Evolutionary conservation across 2,113 vertebrate genomes (phyloP), one percentile per base, ranked within the genome.

Genomic region (Aix galericulata): DNA sequence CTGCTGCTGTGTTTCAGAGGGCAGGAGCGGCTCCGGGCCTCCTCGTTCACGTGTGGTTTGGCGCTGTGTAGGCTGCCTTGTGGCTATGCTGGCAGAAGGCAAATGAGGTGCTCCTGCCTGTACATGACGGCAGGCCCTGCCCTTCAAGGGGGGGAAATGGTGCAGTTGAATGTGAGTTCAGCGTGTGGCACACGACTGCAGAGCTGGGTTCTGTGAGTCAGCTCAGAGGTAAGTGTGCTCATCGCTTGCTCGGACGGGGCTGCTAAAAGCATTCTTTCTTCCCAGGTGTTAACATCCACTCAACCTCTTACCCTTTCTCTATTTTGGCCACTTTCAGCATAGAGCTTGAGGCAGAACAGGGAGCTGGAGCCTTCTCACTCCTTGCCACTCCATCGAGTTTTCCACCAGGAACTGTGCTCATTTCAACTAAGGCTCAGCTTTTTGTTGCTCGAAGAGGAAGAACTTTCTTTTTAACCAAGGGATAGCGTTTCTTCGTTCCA

Each of bases 261-360:
- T 48, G 52, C 7, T 8, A 6, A 67, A 5, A 9, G 16, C 69
- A 42, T 38, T 83, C 0, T 78, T 62, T 60, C 13, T 86, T 77
- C 25, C 53, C 64, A 84, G 52, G 48, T 68, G 58, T 46, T 63
- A 75, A 58, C 29, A 82, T 6, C 36, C 29, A 11, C 50, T 80
- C 46, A 40, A 17, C 16, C 58, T 86, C 16, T 85, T 63, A 63
- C 26, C 31, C 40, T 72, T 63, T 72, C 53, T 93, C 38, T 91
- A 14, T 64, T 89, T 89, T 82, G 36, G 63, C 67, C 27, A 4
- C 53, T 85, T 89, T 44, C 67, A 85, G 71, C 66, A 69, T 12
- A 94, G 31, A 17, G 20, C 67, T 52, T 91, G 75, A 94, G 88
- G 80, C 69, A 88, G 80, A 93, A 50, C 68, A 72, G 60, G 42